Conservation (phyloP, 2,888 invertebrate genomes). For the Ichneumon xanthorius region DNA sequence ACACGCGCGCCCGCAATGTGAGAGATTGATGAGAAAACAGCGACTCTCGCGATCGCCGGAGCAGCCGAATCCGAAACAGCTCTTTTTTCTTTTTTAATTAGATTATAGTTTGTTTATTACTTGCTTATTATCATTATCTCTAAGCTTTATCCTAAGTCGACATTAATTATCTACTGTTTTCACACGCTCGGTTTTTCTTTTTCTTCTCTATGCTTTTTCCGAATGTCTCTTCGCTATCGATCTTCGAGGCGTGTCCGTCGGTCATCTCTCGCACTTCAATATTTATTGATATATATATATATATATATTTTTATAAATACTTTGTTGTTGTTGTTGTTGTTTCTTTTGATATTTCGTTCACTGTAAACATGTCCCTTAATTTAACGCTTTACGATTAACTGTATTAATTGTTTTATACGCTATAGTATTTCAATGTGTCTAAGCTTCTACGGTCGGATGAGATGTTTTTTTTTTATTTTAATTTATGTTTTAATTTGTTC, state of each 20-base stretch:
- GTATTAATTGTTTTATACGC: slow-evolving; percentile 50
- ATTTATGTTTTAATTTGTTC: slow-evolving; percentile 23
- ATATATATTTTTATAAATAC: slow-evolving; percentile 25
- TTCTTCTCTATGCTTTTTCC: slow-evolving; percentile 19
- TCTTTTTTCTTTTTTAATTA: slow-evolving; percentile 19
- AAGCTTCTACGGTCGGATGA: slow-evolving; percentile 58
- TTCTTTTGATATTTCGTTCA: slow-evolving; percentile 66
- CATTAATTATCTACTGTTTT: slow-evolving; percentile 64
- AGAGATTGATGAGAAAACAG: slow-evolving; percentile 18
- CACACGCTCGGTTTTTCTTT: slow-evolving; percentile 32
- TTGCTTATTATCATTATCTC: slow-evolving; percentile 26
- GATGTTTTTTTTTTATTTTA: slow-evolving; percentile 17
- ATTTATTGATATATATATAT: slow-evolving; percentile 15
- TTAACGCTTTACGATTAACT: slow-evolving; percentile 56
- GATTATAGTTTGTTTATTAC: slow-evolving; percentile 29
- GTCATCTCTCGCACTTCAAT: not conserved
- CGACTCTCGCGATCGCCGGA: slow-evolving; percentile 40
- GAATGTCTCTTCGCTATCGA: slow-evolving; percentile 6
- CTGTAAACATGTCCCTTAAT: slow-evolving; percentile 66
- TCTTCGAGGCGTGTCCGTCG: slow-evolving; percentile 10
- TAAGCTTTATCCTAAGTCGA: slow-evolving; percentile 64
- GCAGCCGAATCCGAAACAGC: slow-evolving; percentile 50
- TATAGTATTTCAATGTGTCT: slow-evolving; percentile 49
- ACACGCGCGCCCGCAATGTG: slow-evolving; percentile 55
- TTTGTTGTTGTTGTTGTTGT: slow-evolving; percentile 17